Conservation (phyloP, 2,113 vertebrate species). For the Vanacampus margaritifer region DNA sequence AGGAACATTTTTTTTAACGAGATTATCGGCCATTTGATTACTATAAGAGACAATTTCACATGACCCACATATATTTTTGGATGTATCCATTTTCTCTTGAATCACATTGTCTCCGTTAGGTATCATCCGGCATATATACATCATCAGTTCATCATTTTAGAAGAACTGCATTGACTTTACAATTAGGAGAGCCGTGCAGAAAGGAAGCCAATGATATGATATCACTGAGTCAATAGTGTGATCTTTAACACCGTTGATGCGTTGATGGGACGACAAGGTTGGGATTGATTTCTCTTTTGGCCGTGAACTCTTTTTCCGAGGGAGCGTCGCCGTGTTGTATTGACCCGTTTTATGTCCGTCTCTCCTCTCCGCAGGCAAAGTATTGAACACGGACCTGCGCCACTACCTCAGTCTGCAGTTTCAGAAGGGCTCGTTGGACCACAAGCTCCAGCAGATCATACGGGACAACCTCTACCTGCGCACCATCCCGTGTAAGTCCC, state of each 20-base stretch:
- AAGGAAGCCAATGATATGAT: not conserved
- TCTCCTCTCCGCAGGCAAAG: conserved; percentile 81
- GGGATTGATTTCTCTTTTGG: conserved; percentile 22
- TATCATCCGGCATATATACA: not conserved
- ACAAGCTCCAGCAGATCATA: conserved; percentile 97
- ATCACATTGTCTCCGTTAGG: not conserved
- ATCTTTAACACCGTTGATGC: not conserved
- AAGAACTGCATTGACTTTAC: not conserved
- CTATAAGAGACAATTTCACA: not conserved
- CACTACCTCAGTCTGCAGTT: conserved; percentile 98
- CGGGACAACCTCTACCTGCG: conserved; percentile 97
- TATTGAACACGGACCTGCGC: conserved; percentile 94
- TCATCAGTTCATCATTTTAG: not conserved
- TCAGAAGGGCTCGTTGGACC: conserved; percentile 95
- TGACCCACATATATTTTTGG: conserved; percentile 2
- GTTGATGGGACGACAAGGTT: conserved; percentile 15
- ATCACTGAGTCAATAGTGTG: not conserved
- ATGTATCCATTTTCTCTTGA: not conserved
- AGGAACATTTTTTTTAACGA: not conserved
- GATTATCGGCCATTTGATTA: not conserved
- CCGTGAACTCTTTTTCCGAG: conserved; percentile 5
- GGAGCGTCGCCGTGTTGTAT: conserved; percentile 13
- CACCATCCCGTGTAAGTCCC: conserved; percentile 94
- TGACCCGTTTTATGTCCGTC: conserved; percentile 33
- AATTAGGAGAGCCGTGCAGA: not conserved